Percentiles rank a stretch among this genome's conserved stretches.
Conservation (phyloP, 2,797 vertebrate genomes). For the Acipenser ruthenus region DNA sequence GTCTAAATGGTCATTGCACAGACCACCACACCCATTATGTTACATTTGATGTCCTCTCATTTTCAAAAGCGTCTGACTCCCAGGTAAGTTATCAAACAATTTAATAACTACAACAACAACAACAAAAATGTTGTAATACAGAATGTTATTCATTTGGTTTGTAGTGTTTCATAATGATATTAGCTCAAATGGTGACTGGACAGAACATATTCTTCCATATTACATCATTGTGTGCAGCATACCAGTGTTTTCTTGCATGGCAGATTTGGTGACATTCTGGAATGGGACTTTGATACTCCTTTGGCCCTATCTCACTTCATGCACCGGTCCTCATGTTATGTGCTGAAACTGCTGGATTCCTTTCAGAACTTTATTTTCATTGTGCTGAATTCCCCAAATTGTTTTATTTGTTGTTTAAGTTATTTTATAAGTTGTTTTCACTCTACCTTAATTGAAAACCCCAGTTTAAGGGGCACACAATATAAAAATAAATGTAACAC, state of each 20-base stretch:
- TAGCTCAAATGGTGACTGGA: slow-evolving; percentile 50
- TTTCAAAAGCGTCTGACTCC: slow-evolving; percentile 8
- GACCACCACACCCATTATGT: slow-evolving; percentile 20
- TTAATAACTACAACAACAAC: slow-evolving; percentile 24
- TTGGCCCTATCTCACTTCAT: too few relatives aligned
- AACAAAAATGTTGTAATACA: slow-evolving; percentile 36
- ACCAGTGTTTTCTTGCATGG: slow-evolving; percentile 23
- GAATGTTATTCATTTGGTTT: slow-evolving; percentile 55
- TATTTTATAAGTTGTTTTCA: too few relatives aligned
- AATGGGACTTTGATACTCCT: too few relatives aligned
- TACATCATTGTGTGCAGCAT: not conserved
- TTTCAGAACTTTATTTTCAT: too few relatives aligned
- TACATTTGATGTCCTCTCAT: slow-evolving; percentile 20
- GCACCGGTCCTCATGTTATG: too few relatives aligned
- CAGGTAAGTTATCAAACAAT: slow-evolving; percentile 56
- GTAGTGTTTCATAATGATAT: slow-evolving; percentile 49
- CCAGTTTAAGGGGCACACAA: too few relatives aligned
- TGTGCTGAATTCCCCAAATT: too few relatives aligned
- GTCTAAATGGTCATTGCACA: slow-evolving; percentile 25
- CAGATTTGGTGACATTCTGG: not conserved
- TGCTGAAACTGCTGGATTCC: too few relatives aligned
- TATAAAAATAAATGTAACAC: too few relatives aligned
- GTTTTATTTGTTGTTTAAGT: too few relatives aligned
- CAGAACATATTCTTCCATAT: slow-evolving; percentile 13
- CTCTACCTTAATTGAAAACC: too few relatives aligned